Evolutionary conservation across 2,888 invertebrate genomes (phyloP).

Genomic region (Drosophila gaucha): DNA sequence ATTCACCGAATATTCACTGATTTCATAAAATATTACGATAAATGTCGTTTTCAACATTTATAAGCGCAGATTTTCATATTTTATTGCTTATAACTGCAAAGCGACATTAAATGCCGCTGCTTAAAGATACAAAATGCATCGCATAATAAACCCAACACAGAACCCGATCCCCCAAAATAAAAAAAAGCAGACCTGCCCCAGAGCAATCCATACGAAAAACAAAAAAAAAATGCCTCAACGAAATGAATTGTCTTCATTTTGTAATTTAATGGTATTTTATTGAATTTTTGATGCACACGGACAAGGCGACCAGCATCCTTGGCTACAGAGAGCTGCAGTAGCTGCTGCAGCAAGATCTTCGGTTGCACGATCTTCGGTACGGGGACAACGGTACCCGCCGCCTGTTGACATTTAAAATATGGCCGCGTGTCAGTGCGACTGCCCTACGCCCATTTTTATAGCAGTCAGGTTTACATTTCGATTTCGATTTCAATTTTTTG

Average conservation of each 20-base stretch:
- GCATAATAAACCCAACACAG: slow-evolving; percentile 39
- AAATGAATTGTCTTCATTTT: slow-evolving; percentile 81
- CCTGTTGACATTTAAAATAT: slow-evolving; percentile 82
- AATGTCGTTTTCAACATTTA: slow-evolving; percentile 72
- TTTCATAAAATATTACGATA: slow-evolving; percentile 79
- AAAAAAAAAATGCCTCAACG: slow-evolving; percentile 29
- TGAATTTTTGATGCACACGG: slow-evolving; percentile 75
- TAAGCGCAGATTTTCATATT: slow-evolving; percentile 73
- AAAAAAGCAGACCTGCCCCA: slow-evolving; percentile 23
- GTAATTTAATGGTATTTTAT: slow-evolving; percentile 83
- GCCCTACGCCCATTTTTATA: slow-evolving; percentile 83
- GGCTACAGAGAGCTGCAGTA: slow-evolving; percentile 15
- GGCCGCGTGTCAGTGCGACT: slow-evolving; percentile 81
- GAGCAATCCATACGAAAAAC: slow-evolving; percentile 12
- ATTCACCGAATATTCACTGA: slow-evolving; percentile 68
- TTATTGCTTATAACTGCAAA: slow-evolving; percentile 80
- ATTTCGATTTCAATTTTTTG: slow-evolving; percentile 70
- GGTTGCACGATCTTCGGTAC: slow-evolving; percentile 3
- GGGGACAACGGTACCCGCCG: slow-evolving; percentile 23
- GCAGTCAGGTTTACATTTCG: slow-evolving; percentile 76
- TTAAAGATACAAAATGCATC: slow-evolving; percentile 67
- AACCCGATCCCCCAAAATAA: slow-evolving; percentile 17
- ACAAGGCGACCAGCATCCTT: slow-evolving; percentile 63
- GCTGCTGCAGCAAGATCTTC: slow-evolving; percentile 12
- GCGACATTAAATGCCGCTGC: slow-evolving; percentile 82